Evolutionary conservation across 2,113 vertebrate genomes (phyloP).

Genomic region (Chloropsis hardwickii): DNA sequence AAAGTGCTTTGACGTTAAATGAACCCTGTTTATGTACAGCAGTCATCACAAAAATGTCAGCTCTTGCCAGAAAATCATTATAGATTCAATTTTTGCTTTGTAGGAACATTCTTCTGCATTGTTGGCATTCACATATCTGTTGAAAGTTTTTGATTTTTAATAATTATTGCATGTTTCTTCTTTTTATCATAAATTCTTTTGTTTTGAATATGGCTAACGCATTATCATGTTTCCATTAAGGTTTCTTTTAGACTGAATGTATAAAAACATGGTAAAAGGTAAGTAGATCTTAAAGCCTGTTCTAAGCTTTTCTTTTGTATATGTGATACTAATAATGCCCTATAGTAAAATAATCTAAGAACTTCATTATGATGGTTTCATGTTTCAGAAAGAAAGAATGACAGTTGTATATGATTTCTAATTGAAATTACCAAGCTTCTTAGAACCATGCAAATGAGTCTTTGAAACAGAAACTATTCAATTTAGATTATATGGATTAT

Average conservation of each 20-base stretch:
- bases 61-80: not conserved
- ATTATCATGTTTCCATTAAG: not conserved
- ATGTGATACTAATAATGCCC: constrained; percentile 46
- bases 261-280: not conserved
- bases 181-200: not conserved
- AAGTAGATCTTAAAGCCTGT: constrained; percentile 26
- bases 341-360: constrained; percentile 67
- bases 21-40: not conserved
- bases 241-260: constrained; percentile 4
- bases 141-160: not conserved
- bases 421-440: constrained; percentile 76
- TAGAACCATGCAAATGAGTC: constrained; percentile 51
- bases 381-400: constrained; percentile 62
- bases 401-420: constrained; percentile 63
- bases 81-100: not conserved
- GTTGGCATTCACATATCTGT: not conserved
- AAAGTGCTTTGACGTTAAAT: not conserved
- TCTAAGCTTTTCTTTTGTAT: constrained; percentile 51
- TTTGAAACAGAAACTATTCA: constrained; percentile 72
- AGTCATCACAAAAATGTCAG: not conserved
- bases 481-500: constrained; percentile 67
- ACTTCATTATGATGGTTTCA: constrained; percentile 39
- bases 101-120: not conserved
- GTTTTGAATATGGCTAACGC: not conserved
- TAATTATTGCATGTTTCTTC: not conserved